Evolutionary conservation across 2,113 vertebrate species (phyloP).

Genomic region (Gambusia affinis): DNA sequence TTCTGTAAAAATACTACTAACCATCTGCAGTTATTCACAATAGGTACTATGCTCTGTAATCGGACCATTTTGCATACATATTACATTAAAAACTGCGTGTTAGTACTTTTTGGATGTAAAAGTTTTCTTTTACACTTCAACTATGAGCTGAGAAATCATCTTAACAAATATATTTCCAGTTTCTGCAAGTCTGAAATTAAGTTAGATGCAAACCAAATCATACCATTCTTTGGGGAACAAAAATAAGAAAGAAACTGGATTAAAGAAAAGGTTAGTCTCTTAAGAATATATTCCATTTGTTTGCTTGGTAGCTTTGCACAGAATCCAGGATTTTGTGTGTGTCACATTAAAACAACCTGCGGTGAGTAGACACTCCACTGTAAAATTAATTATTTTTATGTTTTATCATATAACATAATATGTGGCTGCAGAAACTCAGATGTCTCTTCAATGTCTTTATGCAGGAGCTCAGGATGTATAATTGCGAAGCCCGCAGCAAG

Average conservation of each 20-base stretch:
- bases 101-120: too few relatives aligned
- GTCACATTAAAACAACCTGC: background rate
- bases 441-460: conserved; percentile 27
- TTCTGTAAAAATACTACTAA: background rate
- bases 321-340: background rate
- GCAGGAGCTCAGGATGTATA: conserved; percentile 58
- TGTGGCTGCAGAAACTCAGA: conserved; percentile 17
- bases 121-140: too few relatives aligned
- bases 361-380: background rate
- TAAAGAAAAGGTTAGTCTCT: background rate
- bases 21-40: conserved; percentile 13
- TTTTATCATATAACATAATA: background rate
- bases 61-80: background rate
- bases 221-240: background rate
- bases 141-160: background rate
- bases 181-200: background rate
- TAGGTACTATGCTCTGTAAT: background rate
- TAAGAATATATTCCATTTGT: background rate
- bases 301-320: background rate
- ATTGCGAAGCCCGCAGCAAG: conserved; percentile 53
- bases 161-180: background rate
- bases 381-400: background rate
- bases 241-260: background rate
- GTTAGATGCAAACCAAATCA: background rate
- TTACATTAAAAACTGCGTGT: too few relatives aligned